These are phyloP conservation scores for Chionis minor DNA, from an alignment of 2,113 vertebrate genomes.

Conservation along the genomic window DNA sequence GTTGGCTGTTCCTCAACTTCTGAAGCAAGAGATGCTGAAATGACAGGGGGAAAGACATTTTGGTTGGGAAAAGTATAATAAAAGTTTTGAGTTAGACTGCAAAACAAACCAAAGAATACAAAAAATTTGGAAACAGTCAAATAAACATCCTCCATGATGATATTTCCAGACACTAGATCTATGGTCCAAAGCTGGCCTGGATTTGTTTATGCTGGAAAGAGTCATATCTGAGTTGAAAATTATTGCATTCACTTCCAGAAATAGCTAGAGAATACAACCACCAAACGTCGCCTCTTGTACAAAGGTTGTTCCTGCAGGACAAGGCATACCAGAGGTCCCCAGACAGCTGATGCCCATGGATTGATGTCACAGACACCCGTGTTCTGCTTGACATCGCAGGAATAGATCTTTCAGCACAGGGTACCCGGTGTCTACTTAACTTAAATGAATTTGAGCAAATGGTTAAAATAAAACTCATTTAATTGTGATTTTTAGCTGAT, in stretches of 20 bases:
- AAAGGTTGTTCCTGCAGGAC: neutral
- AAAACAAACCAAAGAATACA: slow-evolving; percentile 30
- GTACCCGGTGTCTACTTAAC: neutral
- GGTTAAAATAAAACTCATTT: neutral
- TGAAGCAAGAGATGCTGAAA: neutral
- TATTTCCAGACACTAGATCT: slow-evolving; percentile 34
- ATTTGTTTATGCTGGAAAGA: slow-evolving; percentile 60
- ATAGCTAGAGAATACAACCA: slow-evolving; percentile 10
- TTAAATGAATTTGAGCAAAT: neutral
- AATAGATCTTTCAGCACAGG: neutral
- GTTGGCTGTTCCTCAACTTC: neutral
- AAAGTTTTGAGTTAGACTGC: neutral
- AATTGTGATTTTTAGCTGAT: neutral
- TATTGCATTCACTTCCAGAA: slow-evolving; percentile 43
- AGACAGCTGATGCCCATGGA: neutral
- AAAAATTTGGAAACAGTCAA: neutral
- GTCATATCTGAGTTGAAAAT: slow-evolving; percentile 30
- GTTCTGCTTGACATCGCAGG: neutral
- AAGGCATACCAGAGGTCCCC: neutral
- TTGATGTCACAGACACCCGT: neutral
- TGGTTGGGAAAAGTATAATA: neutral
- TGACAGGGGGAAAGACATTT: neutral
- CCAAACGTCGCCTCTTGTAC: neutral
- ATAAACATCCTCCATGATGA: slow-evolving; percentile 43
- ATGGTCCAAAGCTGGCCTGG: neutral